Conservation (phyloP, 1,140 invertebrate genomes). For the Aphidius gifuensis region DNA sequence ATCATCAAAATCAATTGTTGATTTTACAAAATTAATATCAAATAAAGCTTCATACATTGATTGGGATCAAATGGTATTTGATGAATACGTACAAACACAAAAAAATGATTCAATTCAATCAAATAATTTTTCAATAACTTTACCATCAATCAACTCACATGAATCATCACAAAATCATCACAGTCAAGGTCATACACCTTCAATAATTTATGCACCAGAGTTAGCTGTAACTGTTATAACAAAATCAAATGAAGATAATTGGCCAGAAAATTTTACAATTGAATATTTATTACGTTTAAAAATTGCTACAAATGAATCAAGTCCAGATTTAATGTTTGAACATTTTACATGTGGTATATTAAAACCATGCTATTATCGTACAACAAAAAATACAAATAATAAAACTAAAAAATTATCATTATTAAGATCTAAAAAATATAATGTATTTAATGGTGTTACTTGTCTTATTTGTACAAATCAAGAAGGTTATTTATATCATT, state of each 20-base stretch:
- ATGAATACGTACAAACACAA: constrained; percentile 40
- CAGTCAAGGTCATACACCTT: constrained; percentile 35
- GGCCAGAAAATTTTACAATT: constrained; percentile 51
- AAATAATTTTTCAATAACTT: constrained; percentile 36
- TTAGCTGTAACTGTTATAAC: constrained; percentile 48
- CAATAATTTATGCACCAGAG: constrained; percentile 43
- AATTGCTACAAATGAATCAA: constrained; percentile 32
- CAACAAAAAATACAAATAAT: constrained; percentile 34
- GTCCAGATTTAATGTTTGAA: constrained; percentile 33
- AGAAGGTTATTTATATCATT: constrained; percentile 62
- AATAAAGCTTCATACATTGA: constrained; percentile 35
- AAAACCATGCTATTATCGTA: constrained; percentile 44
- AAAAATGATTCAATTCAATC: constrained; percentile 37
- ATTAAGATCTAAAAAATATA: constrained; percentile 46
- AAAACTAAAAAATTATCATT: constrained; percentile 32
- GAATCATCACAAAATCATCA: constrained; percentile 42
- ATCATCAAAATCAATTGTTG: constrained; percentile 29
- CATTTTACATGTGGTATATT: constrained; percentile 45
- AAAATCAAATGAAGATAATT: constrained; percentile 46
- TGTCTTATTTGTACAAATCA: constrained; percentile 59
- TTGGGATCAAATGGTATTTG: constrained; percentile 42
- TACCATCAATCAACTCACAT: constrained; percentile 41
- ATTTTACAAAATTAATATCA: constrained; percentile 24
- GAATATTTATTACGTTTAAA: constrained; percentile 45
- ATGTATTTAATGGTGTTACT: constrained; percentile 46